A percentile compares a stretch with the other conserved stretches of the same genome.
phyloP scores from a whole-genome alignment of 2,113 vertebrate genomes.

The Lutjanus erythropterus region DNA sequence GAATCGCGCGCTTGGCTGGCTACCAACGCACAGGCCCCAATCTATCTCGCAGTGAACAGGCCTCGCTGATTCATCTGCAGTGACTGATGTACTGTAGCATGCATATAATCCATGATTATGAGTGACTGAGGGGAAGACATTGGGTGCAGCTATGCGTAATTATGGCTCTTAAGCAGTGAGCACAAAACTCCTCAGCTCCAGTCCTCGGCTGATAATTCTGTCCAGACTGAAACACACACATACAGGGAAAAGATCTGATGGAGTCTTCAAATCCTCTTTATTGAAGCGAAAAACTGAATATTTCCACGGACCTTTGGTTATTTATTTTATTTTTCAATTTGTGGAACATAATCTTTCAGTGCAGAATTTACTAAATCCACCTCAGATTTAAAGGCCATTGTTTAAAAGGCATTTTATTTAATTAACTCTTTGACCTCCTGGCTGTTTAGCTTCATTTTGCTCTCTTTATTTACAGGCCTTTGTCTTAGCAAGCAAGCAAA shows the following conservation, averaged over 20 bases:
- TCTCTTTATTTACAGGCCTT: too few species aligned
- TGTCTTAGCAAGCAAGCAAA: too few species aligned
- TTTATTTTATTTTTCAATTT: not conserved
- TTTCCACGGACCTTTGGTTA: not conserved
- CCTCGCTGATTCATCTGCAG: not conserved
- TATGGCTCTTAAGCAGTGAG: not conserved
- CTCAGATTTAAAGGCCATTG: too few species aligned
- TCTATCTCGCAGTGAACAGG: not conserved
- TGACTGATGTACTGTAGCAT: slow-evolving; percentile 14
- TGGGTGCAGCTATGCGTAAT: not conserved
- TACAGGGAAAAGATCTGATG: too few species aligned
- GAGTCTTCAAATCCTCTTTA: not conserved
- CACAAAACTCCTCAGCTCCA: not conserved
- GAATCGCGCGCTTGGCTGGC: not conserved
- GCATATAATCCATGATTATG: slow-evolving; percentile 13
- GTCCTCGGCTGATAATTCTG: not conserved
- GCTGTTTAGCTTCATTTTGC: too few species aligned
- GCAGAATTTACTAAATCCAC: too few species aligned
- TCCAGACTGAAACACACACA: not conserved
- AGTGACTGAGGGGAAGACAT: not conserved
- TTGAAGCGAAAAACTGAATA: not conserved
- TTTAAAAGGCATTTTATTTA: too few species aligned
- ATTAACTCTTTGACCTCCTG: too few species aligned
- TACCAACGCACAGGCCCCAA: not conserved
- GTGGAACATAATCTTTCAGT: too few species aligned